Conservation (phyloP, 1,140 invertebrate genomes). For the Drosophila nigrodunni region DNA sequence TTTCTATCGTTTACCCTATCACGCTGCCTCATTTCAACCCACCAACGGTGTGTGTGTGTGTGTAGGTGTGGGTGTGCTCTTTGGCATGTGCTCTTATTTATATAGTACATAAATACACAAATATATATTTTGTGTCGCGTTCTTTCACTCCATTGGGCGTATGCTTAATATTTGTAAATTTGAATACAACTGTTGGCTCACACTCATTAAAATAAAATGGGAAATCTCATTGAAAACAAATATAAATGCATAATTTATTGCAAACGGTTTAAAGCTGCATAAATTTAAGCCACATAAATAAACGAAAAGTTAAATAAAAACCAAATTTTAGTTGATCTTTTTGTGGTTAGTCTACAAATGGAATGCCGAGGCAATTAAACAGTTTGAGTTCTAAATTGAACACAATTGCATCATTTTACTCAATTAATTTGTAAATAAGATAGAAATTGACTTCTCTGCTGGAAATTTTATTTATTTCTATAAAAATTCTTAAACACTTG, state of each 20-base stretch:
- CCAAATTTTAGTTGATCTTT: not conserved
- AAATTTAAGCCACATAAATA: not conserved
- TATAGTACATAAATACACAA: constrained; percentile 4
- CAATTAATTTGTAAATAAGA: too few relatives aligned
- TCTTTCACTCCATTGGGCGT: constrained; percentile 28
- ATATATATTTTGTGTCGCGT: constrained; percentile 20
- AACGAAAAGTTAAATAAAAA: constrained; percentile 3
- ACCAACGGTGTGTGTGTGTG: not conserved
- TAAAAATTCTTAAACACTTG: too few relatives aligned
- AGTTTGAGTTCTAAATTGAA: not conserved
- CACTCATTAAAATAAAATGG: constrained; percentile 1
- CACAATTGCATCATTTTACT: too few relatives aligned
- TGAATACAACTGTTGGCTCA: constrained; percentile 14
- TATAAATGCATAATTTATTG: constrained; percentile 10
- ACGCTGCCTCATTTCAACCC: not conserved
- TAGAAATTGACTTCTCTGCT: too few relatives aligned
- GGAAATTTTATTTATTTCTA: too few relatives aligned
- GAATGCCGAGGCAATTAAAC: not conserved
- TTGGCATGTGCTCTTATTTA: constrained; percentile 49
- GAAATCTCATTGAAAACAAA: not conserved
- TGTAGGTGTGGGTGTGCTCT: constrained; percentile 1
- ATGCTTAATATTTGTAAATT: constrained; percentile 42
- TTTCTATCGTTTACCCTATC: not conserved
- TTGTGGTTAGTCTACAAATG: not conserved
- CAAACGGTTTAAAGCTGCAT: constrained; percentile 11